Evolutionary conservation across 2,113 vertebrate genomes (phyloP), one percentile per base, ranked within the genome.

Genomic region (Cheirogaleus medius): DNA sequence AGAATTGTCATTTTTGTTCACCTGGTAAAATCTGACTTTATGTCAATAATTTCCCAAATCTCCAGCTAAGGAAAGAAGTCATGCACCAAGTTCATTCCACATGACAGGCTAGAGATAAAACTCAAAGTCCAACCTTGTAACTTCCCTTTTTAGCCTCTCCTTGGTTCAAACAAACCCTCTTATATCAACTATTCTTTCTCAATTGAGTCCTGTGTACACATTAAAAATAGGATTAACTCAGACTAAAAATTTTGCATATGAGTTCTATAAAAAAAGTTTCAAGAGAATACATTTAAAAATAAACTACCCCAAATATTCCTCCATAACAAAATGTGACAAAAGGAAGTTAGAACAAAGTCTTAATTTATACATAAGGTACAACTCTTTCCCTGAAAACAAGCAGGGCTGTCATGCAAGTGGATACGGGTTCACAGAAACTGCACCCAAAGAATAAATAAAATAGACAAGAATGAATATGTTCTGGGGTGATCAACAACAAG

Each of bases 351-450:
- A 76, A 96, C 37, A 92, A 91, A 56, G 21, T 18, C 77, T 52
- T 66, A 32, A 13, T 18, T 44, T 66, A 8, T 66, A 52, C 52
- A 96, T 73, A 73, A 95, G 94, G 9, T 66, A 83, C 20, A 96
- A 63, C 27, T 74, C 63, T 97, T 97, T 96, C 89, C 94, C 83
- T 71, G 39, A 77, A 96, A 98, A 96, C 23, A 64, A 10, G 56
- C 32, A 74, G 68, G 94, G 66, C 21, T 78, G 34, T 86, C 87
- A 92, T 69, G 71, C n/a, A 71, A 66, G 44, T 96, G 60, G 6
- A 0, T 17, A 78, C 13, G 78, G 86, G 0, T 52, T 37, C 3
- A 47, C 0, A 78, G 91, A 97, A 56, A 93, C 82, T 52, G 90
- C 64, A 96, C 76, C 91, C 58, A 92, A 82, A 90, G 56, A 71